Evolutionary conservation across 2,113 vertebrate genomes (phyloP).

Genomic region (Empidonax alnorum): DNA sequence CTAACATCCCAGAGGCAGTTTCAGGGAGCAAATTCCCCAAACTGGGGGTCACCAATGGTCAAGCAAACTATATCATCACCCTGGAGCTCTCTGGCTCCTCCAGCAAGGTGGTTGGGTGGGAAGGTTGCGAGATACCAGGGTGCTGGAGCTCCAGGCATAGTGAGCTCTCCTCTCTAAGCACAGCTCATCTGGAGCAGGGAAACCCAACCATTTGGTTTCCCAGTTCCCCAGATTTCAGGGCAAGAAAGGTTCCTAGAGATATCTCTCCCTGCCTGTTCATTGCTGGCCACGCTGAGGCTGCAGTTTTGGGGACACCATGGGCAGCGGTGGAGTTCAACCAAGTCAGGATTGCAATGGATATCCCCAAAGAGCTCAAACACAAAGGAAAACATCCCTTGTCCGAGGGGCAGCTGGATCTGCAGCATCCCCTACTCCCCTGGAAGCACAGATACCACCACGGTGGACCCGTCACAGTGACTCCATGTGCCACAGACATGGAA

Average conservation of each 20-base stretch:
- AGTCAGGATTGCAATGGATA: not conserved
- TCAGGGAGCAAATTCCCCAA: not conserved
- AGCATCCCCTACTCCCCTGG: not conserved
- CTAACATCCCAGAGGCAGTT: not conserved
- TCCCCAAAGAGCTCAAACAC: not conserved
- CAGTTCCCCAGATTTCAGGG: not conserved
- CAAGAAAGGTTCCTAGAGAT: not conserved
- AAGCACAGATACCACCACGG: not conserved
- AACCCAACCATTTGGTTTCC: not conserved
- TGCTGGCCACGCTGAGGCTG: not conserved
- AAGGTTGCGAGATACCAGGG: not conserved
- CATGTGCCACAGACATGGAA: not conserved
- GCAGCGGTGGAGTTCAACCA: not conserved
- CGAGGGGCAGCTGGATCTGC: not conserved
- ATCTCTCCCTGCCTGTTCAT: not conserved
- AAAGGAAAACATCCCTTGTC: not conserved
- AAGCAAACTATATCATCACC: not conserved
- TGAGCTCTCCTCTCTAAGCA: not conserved
- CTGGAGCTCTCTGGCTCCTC: not conserved
- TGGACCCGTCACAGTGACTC: not conserved
- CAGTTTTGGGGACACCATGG: accelerated
- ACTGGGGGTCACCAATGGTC: accelerated
- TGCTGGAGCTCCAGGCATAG: not conserved
- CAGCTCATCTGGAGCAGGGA: not conserved
- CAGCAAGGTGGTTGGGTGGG: not conserved